A percentile compares a stretch with the other conserved stretches of the same genome.
phyloP scores from a whole-genome alignment of 2,797 vertebrate genomes.

The Phoeniculus purpureus region DNA sequence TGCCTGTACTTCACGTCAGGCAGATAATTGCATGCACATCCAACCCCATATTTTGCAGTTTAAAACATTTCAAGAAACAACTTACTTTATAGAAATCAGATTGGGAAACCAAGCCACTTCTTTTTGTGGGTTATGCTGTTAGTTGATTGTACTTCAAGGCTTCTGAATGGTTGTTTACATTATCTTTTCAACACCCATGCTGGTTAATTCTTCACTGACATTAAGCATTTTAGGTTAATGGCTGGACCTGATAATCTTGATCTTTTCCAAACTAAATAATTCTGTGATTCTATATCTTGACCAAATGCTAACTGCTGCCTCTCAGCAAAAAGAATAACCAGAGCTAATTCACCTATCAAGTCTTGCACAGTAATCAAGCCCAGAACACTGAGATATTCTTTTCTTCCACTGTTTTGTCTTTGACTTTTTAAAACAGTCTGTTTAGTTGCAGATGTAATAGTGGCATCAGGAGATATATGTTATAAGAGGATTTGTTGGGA shows the following conservation, averaged over 20 bases:
- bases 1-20: background rate
- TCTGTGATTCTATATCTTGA: background rate
- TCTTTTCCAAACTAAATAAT: too few relatives aligned
- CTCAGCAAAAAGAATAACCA: background rate
- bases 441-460: background rate
- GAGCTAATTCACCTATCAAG: background rate
- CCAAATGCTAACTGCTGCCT: background rate
- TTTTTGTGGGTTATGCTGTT: background rate
- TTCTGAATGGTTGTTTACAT: background rate
- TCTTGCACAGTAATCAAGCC: background rate
- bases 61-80: background rate
- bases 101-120: background rate
- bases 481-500: background rate
- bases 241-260: too few relatives aligned
- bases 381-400: background rate
- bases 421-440: background rate
- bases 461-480: background rate
- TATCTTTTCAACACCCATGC: background rate
- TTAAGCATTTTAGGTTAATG: background rate
- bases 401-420: background rate
- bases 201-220: background rate
- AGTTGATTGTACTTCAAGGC: background rate
- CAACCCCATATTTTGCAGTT: background rate
- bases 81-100: background rate
- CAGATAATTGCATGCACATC: background rate